Conservation (phyloP, 2,797 vertebrate species). For the Danio kyathit region DNA sequence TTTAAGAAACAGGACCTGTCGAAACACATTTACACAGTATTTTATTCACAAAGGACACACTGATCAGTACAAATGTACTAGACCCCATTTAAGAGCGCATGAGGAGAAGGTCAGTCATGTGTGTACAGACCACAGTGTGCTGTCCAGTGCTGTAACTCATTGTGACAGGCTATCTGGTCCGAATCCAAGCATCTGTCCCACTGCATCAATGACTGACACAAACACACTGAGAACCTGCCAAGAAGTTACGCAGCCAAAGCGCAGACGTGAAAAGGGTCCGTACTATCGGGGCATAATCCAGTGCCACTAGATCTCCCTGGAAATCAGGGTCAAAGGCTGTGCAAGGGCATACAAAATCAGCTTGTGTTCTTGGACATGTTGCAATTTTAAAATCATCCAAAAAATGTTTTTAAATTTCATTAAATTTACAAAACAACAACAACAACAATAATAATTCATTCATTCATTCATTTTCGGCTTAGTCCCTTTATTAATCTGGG, state of each 20-base stretch:
- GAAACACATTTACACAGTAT: conserved; percentile 11
- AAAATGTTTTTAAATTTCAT: too few species aligned
- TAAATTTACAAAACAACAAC: too few species aligned
- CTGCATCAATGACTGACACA: conserved; percentile 61
- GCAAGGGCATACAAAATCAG: conserved; percentile 57
- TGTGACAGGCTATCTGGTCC: conserved; percentile 51
- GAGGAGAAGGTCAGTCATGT: conserved; percentile 42
- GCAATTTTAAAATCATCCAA: not conserved
- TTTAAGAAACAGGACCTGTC: conserved; percentile 21
- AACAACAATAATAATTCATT: too few species aligned
- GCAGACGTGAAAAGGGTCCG: conserved; percentile 56
- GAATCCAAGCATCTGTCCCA: conserved; percentile 59
- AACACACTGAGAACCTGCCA: conserved; percentile 42
- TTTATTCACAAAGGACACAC: not conserved
- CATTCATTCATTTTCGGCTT: too few species aligned
- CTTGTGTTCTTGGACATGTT: not conserved
- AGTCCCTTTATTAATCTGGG: too few species aligned
- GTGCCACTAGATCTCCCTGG: conserved; percentile 47
- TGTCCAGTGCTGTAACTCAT: conserved; percentile 51
- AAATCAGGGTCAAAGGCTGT: conserved; percentile 61
- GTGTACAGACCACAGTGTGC: conserved; percentile 42
- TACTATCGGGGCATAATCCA: conserved; percentile 19
- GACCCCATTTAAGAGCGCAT: conserved; percentile 4
- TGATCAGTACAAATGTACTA: conserved; percentile 8
- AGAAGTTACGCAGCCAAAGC: conserved; percentile 39